phyloP scores from a whole-genome alignment of 2,888 invertebrate genomes.

The Morinoia aosen region DNA sequence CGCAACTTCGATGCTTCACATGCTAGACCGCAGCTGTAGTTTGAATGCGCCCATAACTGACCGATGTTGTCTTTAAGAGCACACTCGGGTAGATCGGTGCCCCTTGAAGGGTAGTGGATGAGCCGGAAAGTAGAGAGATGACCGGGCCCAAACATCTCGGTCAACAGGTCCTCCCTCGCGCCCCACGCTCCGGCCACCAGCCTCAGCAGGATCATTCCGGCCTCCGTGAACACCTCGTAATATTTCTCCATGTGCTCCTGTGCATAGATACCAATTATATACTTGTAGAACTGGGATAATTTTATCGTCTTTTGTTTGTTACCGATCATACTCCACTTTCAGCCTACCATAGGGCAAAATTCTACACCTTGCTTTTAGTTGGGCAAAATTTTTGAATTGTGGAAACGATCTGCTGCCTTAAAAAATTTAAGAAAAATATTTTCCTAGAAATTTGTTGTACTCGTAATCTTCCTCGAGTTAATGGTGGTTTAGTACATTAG shows the following conservation, averaged over 20 bases:
- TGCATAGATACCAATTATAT: neutral
- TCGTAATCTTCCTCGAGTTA: too few species aligned
- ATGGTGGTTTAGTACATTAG: too few species aligned
- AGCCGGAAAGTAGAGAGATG: constrained; percentile 64
- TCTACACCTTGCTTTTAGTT: too few species aligned
- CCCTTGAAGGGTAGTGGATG: constrained; percentile 63
- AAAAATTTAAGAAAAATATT: too few species aligned
- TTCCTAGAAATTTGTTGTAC: too few species aligned
- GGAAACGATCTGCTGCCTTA: too few species aligned
- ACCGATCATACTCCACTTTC: neutral
- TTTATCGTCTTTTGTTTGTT: neutral
- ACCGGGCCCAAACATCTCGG: constrained; percentile 55
- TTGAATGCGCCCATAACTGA: neutral
- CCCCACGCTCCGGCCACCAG: constrained; percentile 62
- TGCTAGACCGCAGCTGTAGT: too few species aligned
- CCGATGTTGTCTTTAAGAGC: constrained; percentile 57
- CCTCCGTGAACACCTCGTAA: constrained; percentile 58
- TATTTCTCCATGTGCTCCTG: constrained; percentile 57
- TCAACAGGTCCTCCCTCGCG: constrained; percentile 58
- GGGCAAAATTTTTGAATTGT: too few species aligned
- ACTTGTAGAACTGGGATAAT: too few species aligned
- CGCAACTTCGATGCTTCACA: too few species aligned
- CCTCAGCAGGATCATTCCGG: constrained; percentile 60
- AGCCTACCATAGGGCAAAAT: neutral
- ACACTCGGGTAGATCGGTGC: constrained; percentile 53